Base-by-base conservation (phyloP, 2,888 invertebrate genomes). In the Willowsia nigromaculata region DNA sequence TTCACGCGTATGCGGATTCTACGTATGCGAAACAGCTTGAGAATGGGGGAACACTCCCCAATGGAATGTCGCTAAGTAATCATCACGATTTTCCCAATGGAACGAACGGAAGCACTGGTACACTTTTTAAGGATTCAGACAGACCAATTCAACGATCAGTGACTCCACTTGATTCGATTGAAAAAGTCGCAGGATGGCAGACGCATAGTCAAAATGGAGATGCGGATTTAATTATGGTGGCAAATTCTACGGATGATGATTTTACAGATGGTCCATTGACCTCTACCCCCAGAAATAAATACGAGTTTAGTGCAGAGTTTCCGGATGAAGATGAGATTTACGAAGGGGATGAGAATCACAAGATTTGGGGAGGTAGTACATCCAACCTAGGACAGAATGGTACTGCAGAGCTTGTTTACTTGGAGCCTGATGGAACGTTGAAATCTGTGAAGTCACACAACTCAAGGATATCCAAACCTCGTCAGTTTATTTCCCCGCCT, bases 1-100 rank as follows among this genome's bases (percentile, higher is more conserved):
- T 99, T 94, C 99, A 99, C 94, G 98, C 99, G 78, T 99, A 99
- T 94, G 98, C 98, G 0, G 99, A 99, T 94, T 98, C 97, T 93
- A 98, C 97, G 92, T 98, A 98, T 94, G 98, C 97, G 68, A 96
- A 97, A 93, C 96, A 97, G 92, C 95, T 97, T 93, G 94, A 94
- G 90, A 92, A 93, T 93, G 93, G 91, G 90, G 92, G 85, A 91
- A 91, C 62, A 89, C 90, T 85, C 91, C 96, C 94, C 87, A 94
- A 94, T 92, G 93, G 95, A 93, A 93, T 94, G 92, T 93, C 93
- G 88, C 74, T 82, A 7, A 30, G 74, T 15, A 84, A 93, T 93
- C 93, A 89, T 80, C 86, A 87, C 81, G 93, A 93, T 90, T 91
- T 94, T 82, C 88, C 91, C 13, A 93, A 92, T 81, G 93, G 92